Base-by-base conservation (phyloP, 2,888 invertebrate species). In the Lydus trimaculatus region DNA sequence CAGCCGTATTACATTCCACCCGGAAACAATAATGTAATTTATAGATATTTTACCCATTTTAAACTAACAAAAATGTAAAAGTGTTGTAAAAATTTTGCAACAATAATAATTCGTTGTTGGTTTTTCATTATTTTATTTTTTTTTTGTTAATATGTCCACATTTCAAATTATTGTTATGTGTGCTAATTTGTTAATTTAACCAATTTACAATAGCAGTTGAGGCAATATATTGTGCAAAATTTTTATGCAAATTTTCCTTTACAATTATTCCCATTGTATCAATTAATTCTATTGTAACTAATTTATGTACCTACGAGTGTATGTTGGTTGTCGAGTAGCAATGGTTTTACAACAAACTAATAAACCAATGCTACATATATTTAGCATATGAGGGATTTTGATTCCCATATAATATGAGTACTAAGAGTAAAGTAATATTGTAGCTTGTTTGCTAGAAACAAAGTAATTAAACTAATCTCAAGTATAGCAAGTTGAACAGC, bases 401-500 rank as follows among this genome's bases (percentile, higher is more conserved):
- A 66, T 67, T 61, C 72, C 66, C 70, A 71, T 74, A 74, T 75
- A 74, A 73, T 71, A 28, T 28, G 70, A 69, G 66, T 62, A 65
- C 67, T 67, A 66, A 77, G 76, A 74, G 76, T 75, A 76, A 48
- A 48, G 48, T 73, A 74, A 75, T 72, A 72, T 65, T 68, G 72
- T 74, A 72, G 76, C 74, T 78, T 77, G 78, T 78, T 78, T 74
- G 78, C 71, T 73, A 72, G 73, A 72, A 73, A 69, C 71, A 70
- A 69, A 62, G 79, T 79, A 78, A 80, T 81, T 81, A 80, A 80
- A 81, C 80, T 81, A 81, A 81, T 81, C 80, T 79, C 74, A 75
- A 80, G 79, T 77, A 78, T 73, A 73, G 70, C 64, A 72, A 73
- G 75, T 76, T 76, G 48, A 48, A 48, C 72, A 75, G 75, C 72